Evolutionary conservation across 2,888 invertebrate species (phyloP).

Genomic region (Rhamnusium bicolor): DNA sequence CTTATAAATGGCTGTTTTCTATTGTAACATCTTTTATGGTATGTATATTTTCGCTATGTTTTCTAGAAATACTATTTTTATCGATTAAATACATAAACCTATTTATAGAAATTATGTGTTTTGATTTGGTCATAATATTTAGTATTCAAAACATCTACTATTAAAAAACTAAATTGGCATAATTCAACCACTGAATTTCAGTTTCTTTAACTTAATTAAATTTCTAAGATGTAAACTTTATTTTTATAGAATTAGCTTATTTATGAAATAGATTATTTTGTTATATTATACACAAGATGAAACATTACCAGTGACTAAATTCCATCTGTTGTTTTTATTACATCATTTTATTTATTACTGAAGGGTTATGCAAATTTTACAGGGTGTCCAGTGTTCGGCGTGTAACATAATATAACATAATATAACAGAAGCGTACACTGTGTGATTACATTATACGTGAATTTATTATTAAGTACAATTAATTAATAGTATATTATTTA

Average conservation of each 20-base stretch:
- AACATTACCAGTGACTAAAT: not conserved
- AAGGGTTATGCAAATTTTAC: not conserved
- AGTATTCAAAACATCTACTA: not conserved
- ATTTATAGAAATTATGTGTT: slow-evolving; percentile 19
- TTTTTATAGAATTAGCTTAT: not conserved
- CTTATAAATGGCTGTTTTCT: not conserved
- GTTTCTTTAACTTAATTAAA: not conserved
- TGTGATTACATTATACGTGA: too few species aligned
- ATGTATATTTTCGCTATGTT: not conserved
- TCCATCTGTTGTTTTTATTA: slow-evolving; percentile 18
- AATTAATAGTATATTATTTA: too few species aligned
- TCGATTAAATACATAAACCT: not conserved
- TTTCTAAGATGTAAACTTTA: not conserved
- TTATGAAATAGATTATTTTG: not conserved
- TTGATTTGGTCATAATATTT: not conserved
- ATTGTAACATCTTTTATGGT: not conserved
- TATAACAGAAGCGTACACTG: not conserved
- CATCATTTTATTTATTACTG: slow-evolving; percentile 12
- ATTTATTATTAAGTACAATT: too few species aligned
- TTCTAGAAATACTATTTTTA: slow-evolving; percentile 22
- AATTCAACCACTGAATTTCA: not conserved
- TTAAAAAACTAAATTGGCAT: too few species aligned
- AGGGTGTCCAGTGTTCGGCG: not conserved
- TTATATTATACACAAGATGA: not conserved
- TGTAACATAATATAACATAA: not conserved